Base-by-base conservation (phyloP, 1,140 invertebrate species). In the Pectinophora gossypiella region DNA sequence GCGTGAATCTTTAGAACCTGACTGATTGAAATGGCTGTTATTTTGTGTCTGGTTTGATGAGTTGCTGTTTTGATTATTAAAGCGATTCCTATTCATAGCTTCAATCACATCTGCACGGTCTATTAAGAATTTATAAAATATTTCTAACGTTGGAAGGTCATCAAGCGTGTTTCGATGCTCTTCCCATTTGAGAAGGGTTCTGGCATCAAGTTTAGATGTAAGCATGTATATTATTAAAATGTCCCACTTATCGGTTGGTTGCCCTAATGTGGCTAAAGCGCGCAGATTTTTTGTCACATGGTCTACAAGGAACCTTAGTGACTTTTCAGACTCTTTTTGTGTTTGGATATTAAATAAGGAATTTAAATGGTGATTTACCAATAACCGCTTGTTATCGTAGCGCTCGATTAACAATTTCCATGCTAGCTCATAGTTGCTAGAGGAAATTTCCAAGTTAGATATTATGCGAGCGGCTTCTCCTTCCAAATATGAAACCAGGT, bases 141-240 rank as follows among this genome's bases (percentile, higher is more conserved):
- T 9, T 12, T 21, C 19, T 12, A 44, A 44, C 15, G 42, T 44
- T 3, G 42, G 42, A 21, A 12, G 12, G 13, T 21, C 19, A 19
- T 19, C 1, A 2, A 44, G 7, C 3, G 18, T 15, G 20, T 21
- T 21, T 44, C 42, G 19, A 5, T 3, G 12, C n/a, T 38, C 16
- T 16, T 51, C 21, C 32, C 38, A 49, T 20, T 49, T 49, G 27
- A 12, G 1, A 6, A 21, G 15, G 10, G 18, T 51, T 10, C 20
- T n/a, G 3, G 16, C 9, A 19, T 19, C 42, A 20, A 44, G 19
- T 19, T 44, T 44, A 12, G 19, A 20, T n/a, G 42, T 44, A 20
- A 44, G 50, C 27, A 45, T 46, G 40, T 47, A 49, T 49, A 50
- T 53, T 46, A 50, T 47, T 40, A 56, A 12, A 5, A 13, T 13